phyloP scores from a whole-genome alignment of 2,113 vertebrate genomes.

The Anoplopoma fimbria region DNA sequence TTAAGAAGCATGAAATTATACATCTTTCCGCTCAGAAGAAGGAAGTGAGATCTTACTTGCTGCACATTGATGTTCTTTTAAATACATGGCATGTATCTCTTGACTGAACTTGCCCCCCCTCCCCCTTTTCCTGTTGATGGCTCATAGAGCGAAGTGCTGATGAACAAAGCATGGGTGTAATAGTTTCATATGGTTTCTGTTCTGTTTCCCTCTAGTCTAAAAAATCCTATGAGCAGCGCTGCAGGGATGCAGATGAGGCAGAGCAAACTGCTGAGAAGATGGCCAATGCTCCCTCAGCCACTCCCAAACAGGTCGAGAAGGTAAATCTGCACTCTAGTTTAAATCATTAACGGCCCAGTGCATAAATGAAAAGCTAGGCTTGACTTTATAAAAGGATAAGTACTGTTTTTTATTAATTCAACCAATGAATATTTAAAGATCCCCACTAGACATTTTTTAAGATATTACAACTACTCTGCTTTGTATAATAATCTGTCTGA shows the following conservation, averaged over 20 bases:
- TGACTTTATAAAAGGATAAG: background rate
- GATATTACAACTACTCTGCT: background rate
- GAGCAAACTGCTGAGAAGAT: slow-evolving; percentile 86
- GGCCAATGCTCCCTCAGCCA: slow-evolving; percentile 74
- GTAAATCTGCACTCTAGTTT: slow-evolving; percentile 69
- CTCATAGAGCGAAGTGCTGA: background rate
- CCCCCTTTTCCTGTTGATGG: slow-evolving; percentile 15
- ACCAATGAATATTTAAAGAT: background rate
- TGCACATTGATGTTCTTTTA: slow-evolving; percentile 3
- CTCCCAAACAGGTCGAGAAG: slow-evolving; percentile 93
- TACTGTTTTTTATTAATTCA: background rate
- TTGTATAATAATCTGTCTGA: too few relatives aligned
- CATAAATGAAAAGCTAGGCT: background rate
- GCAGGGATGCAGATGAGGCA: slow-evolving; percentile 91
- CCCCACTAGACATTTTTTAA: background rate
- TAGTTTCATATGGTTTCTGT: slow-evolving; percentile 44
- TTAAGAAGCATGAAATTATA: background rate
- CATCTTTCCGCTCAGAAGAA: slow-evolving; percentile 18
- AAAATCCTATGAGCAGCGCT: slow-evolving; percentile 91
- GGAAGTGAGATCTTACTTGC: slow-evolving; percentile 38
- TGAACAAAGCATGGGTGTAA: background rate
- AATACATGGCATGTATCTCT: background rate
- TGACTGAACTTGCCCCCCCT: background rate
- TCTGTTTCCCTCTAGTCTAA: slow-evolving; percentile 85
- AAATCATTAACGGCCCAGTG: background rate